Conservation (phyloP, 1,140 invertebrate species). For the Ceratoteleas bidentatus region DNA sequence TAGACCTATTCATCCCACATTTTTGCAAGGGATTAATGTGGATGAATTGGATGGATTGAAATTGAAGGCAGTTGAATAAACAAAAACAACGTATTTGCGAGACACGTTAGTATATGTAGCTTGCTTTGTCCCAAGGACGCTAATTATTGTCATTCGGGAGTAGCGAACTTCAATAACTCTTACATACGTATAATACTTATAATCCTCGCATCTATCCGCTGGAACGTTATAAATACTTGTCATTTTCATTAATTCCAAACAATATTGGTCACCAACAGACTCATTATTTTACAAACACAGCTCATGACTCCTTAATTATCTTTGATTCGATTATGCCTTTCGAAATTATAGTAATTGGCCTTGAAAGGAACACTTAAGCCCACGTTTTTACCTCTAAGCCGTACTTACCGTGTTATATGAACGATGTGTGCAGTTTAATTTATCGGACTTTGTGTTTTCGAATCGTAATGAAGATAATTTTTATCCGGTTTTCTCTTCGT, state of each 20-base stretch:
- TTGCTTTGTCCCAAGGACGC: slow-evolving; percentile 24
- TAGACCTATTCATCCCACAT: no score
- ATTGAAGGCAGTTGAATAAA: no score
- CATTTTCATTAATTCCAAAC: slow-evolving; percentile 66
- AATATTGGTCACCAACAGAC: slow-evolving; percentile 60
- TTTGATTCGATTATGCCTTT: slow-evolving; percentile 62
- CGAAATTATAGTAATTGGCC: slow-evolving; percentile 62
- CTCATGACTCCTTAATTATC: slow-evolving; percentile 60
- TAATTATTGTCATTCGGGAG: slow-evolving; percentile 50
- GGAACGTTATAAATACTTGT: slow-evolving; percentile 61
- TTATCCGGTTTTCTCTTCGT: no score
- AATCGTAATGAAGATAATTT: slow-evolving; percentile 12
- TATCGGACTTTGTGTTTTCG: slow-evolving; percentile 39
- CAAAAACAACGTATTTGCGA: no score
- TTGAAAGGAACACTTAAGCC: slow-evolving; percentile 62
- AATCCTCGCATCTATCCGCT: slow-evolving; percentile 54
- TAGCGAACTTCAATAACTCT: slow-evolving; percentile 51
- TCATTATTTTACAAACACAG: slow-evolving; percentile 63
- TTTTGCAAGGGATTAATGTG: no score
- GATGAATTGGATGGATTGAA: no score
- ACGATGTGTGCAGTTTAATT: slow-evolving; percentile 50
- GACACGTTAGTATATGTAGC: background rate
- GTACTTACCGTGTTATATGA: slow-evolving; percentile 61
- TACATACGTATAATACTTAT: slow-evolving; percentile 58
- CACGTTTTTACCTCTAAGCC: slow-evolving; percentile 52